Evolutionary conservation across 2,888 invertebrate genomes (phyloP).

Genomic region (Sesia bembeciformis): DNA sequence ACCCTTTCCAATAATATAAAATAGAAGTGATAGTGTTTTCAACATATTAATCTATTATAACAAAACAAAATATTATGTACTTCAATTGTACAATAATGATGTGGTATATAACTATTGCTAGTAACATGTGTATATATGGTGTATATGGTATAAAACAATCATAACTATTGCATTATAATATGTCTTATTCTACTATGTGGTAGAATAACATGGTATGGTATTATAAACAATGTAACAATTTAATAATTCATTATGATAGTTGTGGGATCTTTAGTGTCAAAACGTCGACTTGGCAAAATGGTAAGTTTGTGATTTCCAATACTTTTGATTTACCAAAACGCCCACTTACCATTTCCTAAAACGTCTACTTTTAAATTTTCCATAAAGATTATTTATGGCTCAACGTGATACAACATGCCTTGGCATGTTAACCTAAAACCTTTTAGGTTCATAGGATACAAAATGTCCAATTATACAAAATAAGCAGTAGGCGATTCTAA

Average conservation of each 20-base stretch:
- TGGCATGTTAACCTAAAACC: no score
- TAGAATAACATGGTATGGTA: constrained; percentile 51
- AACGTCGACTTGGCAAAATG: no score
- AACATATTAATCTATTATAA: constrained; percentile 68
- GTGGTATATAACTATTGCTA: constrained; percentile 45
- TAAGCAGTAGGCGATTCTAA: no score
- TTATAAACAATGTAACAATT: constrained; percentile 58
- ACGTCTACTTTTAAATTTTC: no score
- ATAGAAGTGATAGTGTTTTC: constrained; percentile 42
- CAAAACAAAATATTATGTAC: constrained; percentile 59
- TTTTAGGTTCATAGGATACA: no score
- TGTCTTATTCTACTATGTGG: constrained; percentile 36
- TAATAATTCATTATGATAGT: constrained; percentile 18
- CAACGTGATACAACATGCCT: no score
- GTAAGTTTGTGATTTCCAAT: no score
- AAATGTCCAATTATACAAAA: no score
- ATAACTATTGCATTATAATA: constrained; percentile 48
- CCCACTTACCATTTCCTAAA: no score
- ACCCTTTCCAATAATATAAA: constrained; percentile 40
- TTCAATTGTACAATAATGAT: constrained; percentile 46
- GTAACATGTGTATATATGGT: constrained; percentile 62
- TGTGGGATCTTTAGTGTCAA: no score
- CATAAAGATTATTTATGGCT: no score
- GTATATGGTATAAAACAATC: constrained; percentile 48
- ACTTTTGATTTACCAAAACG: no score